Percentiles rank a stretch among this genome's conserved stretches.
phyloP scores from a whole-genome alignment of 1,140 invertebrate genomes.

The Oreohelix idahoensis region DNA sequence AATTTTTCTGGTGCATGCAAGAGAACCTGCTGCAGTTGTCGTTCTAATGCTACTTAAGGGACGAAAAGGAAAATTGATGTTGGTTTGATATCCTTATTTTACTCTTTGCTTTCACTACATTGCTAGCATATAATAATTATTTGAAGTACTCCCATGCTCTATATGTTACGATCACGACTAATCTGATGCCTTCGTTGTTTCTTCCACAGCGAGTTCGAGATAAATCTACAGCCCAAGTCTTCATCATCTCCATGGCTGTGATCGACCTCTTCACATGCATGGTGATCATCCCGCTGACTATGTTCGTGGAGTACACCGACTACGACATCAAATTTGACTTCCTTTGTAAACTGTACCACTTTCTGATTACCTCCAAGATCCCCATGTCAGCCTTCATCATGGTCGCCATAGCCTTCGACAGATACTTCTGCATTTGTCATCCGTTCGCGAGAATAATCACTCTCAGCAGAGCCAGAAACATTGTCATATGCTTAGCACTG shows the following conservation, averaged over 20 bases:
- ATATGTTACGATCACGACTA: no score
- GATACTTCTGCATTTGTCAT: constrained; percentile 72
- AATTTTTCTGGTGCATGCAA: no score
- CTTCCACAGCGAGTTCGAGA: constrained; percentile 52
- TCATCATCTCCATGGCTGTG: constrained; percentile 68
- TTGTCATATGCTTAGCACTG: constrained; percentile 55
- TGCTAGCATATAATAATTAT: no score
- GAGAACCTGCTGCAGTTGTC: no score
- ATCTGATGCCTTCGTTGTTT: neutral
- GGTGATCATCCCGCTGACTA: constrained; percentile 68
- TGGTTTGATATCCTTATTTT: no score
- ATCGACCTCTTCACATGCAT: constrained; percentile 69
- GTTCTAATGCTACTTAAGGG: no score
- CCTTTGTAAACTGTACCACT: constrained; percentile 69
- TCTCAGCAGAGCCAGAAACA: constrained; percentile 46
- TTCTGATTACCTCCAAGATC: constrained; percentile 69
- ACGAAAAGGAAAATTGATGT: no score
- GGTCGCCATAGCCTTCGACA: constrained; percentile 70
- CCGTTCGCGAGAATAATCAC: constrained; percentile 55
- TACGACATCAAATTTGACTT: constrained; percentile 60
- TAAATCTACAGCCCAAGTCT: constrained; percentile 67
- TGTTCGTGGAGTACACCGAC: constrained; percentile 57
- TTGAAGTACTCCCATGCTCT: no score
- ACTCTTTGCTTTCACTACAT: no score
- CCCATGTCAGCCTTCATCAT: constrained; percentile 70